These are phyloP conservation scores for Emydura subglobosa DNA, from an alignment of 2,113 vertebrate genomes.

Conservation along the genomic window DNA sequence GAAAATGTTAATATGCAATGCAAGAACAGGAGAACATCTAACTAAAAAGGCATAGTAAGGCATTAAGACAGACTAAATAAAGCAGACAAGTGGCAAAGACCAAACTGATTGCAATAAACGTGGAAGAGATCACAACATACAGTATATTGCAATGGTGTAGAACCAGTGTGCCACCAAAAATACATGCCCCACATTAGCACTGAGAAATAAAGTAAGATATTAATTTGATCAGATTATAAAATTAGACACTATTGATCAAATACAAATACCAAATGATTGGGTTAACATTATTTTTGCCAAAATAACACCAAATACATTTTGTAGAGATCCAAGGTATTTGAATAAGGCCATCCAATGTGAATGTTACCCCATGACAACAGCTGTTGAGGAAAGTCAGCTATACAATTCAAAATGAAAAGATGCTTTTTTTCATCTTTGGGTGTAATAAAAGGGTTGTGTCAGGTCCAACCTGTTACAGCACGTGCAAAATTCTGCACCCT, in stretches of 20 bases:
- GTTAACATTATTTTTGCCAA: neutral
- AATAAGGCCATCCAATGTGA: neutral
- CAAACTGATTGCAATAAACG: slow-evolving; percentile 21
- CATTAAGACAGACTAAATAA: slow-evolving; percentile 15
- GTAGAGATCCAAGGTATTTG: neutral
- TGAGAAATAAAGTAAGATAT: neutral
- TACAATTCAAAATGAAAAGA: no score
- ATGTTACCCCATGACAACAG: no score
- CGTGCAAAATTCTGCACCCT: neutral
- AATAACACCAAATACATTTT: neutral
- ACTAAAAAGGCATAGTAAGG: slow-evolving; percentile 19
- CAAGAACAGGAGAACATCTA: slow-evolving; percentile 14
- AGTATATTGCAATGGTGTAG: neutral
- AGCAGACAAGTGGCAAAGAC: neutral
- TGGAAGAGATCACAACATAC: neutral
- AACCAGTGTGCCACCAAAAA: neutral
- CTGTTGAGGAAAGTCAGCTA: no score
- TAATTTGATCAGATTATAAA: neutral
- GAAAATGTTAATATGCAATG: slow-evolving; percentile 50
- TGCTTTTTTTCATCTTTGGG: no score
- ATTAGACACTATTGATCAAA: no score
- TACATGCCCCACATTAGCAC: neutral
- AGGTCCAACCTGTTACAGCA: neutral
- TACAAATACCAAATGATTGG: neutral
- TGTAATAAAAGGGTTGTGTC: no score